Conservation (phyloP, 2,888 invertebrate genomes). For the Meiosimyza decipiens region DNA sequence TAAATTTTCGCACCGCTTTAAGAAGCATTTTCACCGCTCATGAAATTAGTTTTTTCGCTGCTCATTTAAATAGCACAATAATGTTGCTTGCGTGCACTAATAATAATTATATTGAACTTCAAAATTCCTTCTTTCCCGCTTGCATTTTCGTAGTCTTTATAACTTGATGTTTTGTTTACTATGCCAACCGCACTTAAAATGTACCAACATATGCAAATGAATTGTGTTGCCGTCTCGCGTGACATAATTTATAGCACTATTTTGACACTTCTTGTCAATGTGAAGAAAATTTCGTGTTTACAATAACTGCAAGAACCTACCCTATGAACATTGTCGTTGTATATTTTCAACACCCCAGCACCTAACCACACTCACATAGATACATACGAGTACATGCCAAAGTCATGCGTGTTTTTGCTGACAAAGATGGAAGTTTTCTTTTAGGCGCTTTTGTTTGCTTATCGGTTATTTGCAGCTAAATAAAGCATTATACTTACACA, state of each 20-base stretch:
- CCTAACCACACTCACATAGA: not conserved
- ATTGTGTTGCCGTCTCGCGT: constrained; percentile 9
- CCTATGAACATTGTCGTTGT: too few relatives aligned
- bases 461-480: not conserved
- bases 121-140: too few relatives aligned
- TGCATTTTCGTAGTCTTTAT: constrained; percentile 1
- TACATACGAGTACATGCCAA: not conserved
- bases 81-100: too few relatives aligned
- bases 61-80: too few relatives aligned
- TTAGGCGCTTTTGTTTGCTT: not conserved
- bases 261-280: constrained; percentile 23
- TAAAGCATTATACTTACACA: too few relatives aligned
- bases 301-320: too few relatives aligned
- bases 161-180: constrained; percentile 23
- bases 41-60: too few relatives aligned
- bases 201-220: not conserved
- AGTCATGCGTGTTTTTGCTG: not conserved
- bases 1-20: too few relatives aligned
- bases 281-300: not conserved
- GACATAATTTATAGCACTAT: constrained; percentile 17
- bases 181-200: not conserved
- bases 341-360: not conserved
- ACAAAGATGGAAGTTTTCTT: not conserved
- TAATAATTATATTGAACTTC: too few relatives aligned
- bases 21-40: too few relatives aligned